Percentiles rank a stretch among this genome's conserved stretches.
Evolutionary conservation across 1,140 invertebrate species (phyloP).

Genomic region (Pogonomyrmex californicus): DNA sequence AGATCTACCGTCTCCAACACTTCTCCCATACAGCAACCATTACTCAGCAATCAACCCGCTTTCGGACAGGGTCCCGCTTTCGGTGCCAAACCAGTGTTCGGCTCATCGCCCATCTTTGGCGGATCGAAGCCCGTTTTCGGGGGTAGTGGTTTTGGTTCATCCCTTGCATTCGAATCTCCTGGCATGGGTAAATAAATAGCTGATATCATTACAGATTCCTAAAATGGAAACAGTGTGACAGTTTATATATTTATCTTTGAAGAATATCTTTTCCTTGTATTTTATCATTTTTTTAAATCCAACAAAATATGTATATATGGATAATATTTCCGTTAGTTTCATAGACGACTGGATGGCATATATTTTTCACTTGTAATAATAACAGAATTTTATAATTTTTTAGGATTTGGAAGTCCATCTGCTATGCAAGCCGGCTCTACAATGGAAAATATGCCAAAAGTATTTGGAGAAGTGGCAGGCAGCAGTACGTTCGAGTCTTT

Average conservation of each 20-base stretch:
- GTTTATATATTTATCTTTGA: neutral
- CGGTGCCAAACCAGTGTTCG: constrained; percentile 81
- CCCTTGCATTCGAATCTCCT: constrained; percentile 31
- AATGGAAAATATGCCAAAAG: constrained; percentile 80
- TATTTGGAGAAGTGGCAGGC: constrained; percentile 79
- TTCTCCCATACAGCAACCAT: constrained; percentile 63
- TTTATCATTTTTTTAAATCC: neutral
- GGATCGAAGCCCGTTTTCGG: constrained; percentile 75
- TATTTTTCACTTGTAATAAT: constrained; percentile 32
- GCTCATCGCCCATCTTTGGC: constrained; percentile 73
- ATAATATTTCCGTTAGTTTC: neutral
- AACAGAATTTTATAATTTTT: constrained; percentile 38
- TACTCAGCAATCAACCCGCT: constrained; percentile 69
- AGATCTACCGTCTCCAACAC: constrained; percentile 53
- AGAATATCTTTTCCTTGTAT: neutral
- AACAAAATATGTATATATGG: neutral
- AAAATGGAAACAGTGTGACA: neutral
- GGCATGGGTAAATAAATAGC: constrained; percentile 26
- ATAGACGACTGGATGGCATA: neutral
- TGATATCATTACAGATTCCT: constrained; percentile 6
- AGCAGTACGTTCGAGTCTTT: constrained; percentile 83
- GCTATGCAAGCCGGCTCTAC: constrained; percentile 76
- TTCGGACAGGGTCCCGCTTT: constrained; percentile 79
- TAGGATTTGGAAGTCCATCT: constrained; percentile 82
- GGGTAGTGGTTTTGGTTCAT: constrained; percentile 72